Percentiles rank a stretch among this genome's conserved stretches.
phyloP scores from a whole-genome alignment of 2,113 vertebrate genomes.

The Grus americana region DNA sequence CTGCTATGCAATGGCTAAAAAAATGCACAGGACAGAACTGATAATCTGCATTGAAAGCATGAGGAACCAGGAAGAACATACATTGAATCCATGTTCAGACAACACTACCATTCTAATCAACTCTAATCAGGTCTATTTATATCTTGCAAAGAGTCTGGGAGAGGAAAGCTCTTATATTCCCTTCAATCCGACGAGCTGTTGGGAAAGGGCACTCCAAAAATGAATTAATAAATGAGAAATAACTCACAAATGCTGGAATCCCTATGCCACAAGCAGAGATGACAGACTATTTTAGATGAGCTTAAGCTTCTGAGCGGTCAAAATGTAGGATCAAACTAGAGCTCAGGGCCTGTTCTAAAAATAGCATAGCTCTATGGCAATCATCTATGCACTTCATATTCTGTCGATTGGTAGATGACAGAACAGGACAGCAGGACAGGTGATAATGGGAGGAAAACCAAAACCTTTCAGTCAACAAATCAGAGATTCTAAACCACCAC shows the following conservation, averaged over 20 bases:
- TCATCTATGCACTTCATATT: neutral
- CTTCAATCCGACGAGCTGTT: neutral
- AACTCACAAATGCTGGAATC: neutral
- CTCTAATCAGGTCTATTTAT: neutral
- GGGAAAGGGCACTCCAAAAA: neutral
- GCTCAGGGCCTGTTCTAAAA: constrained; percentile 17
- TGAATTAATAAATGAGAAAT: neutral
- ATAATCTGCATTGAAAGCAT: neutral
- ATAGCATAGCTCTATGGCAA: neutral
- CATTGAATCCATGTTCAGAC: neutral
- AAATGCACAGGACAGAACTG: neutral
- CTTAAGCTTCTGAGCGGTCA: neutral
- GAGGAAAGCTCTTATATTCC: neutral
- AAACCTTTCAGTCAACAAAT: neutral
- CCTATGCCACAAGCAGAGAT: neutral
- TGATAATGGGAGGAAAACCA: neutral
- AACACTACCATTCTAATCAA: neutral
- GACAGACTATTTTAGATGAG: neutral
- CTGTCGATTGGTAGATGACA: neutral
- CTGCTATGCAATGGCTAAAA: neutral
- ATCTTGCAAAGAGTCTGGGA: neutral
- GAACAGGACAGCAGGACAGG: neutral
- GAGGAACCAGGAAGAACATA: neutral
- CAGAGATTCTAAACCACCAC: neutral
- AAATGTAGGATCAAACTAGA: neutral